A percentile compares a stretch with the other conserved stretches of the same genome.
Evolutionary conservation across 2,797 vertebrate species (phyloP).

Genomic region (Aythya fuligula): DNA sequence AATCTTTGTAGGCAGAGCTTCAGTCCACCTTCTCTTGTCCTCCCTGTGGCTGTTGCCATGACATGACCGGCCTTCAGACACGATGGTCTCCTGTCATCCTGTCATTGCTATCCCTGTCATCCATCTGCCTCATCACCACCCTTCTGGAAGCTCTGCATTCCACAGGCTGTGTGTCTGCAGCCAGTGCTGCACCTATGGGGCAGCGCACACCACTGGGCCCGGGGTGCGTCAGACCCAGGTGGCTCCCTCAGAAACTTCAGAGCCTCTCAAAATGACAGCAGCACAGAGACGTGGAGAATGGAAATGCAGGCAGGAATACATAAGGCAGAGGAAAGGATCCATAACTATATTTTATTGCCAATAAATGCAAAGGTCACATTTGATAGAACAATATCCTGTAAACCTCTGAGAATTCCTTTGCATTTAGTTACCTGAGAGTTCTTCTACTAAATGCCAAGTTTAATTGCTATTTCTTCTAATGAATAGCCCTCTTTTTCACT

Average conservation of each 20-base stretch:
- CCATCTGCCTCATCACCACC: background rate
- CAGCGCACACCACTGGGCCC: accelerated
- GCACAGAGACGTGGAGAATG: background rate
- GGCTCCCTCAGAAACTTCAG: background rate
- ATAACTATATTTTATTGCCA: background rate
- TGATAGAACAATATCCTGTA: background rate
- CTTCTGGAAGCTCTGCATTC: accelerated
- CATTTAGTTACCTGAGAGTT: background rate
- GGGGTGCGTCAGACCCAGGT: background rate
- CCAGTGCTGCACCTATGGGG: accelerated
- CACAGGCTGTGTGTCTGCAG: background rate
- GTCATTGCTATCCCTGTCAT: background rate
- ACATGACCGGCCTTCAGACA: background rate
- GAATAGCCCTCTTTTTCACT: background rate
- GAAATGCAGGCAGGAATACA: background rate
- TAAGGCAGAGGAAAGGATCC: background rate
- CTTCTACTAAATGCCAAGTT: background rate
- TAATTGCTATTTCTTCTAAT: slow-evolving; percentile 7
- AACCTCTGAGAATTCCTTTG: background rate
- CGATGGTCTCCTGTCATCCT: background rate
- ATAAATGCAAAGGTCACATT: background rate
- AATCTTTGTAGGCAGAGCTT: background rate
- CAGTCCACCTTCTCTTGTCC: background rate
- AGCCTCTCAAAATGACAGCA: background rate
- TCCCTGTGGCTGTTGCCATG: background rate